These are phyloP conservation scores for Tretioscincus oriximinensis DNA, from an alignment of 2,113 vertebrate species.

Conservation along the genomic window DNA sequence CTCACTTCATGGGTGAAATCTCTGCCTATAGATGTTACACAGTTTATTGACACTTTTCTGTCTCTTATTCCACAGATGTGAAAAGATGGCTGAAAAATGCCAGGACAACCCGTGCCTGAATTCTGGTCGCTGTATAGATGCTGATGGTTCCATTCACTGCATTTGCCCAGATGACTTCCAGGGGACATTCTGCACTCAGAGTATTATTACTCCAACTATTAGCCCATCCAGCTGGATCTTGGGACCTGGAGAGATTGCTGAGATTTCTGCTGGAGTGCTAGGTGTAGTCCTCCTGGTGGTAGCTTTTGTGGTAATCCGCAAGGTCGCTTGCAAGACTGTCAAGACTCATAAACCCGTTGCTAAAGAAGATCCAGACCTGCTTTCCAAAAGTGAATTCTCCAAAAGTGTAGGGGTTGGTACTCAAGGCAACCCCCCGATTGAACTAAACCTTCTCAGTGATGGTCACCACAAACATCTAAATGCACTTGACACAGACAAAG, in stretches of 20 bases:
- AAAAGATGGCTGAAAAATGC: slow-evolving; percentile 73
- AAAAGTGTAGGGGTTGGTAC: slow-evolving; percentile 79
- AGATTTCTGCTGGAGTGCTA: slow-evolving; percentile 70
- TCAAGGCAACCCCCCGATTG: slow-evolving; percentile 74
- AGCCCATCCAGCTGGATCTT: slow-evolving; percentile 57
- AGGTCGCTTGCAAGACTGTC: slow-evolving; percentile 71
- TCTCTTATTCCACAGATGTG: slow-evolving; percentile 74
- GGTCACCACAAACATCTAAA: slow-evolving; percentile 73
- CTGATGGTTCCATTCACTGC: slow-evolving; percentile 68
- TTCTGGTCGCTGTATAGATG: slow-evolving; percentile 72
- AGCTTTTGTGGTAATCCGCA: slow-evolving; percentile 71
- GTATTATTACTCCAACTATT: slow-evolving; percentile 66
- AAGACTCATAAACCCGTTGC: slow-evolving; percentile 84
- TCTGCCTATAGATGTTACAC: no score
- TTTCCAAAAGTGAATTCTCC: slow-evolving; percentile 76
- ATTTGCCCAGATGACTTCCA: slow-evolving; percentile 59
- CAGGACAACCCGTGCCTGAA: slow-evolving; percentile 73
- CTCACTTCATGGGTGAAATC: no score
- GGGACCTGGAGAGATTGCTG: slow-evolving; percentile 77
- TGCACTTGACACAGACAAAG: slow-evolving; percentile 70
- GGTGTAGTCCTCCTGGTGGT: slow-evolving; percentile 66
- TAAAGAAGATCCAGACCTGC: slow-evolving; percentile 88
- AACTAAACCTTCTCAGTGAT: slow-evolving; percentile 79
- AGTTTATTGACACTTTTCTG: not conserved
- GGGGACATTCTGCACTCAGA: slow-evolving; percentile 59